phyloP scores from a whole-genome alignment of 2,113 vertebrate species.

The Poeciliopsis retropinna region DNA sequence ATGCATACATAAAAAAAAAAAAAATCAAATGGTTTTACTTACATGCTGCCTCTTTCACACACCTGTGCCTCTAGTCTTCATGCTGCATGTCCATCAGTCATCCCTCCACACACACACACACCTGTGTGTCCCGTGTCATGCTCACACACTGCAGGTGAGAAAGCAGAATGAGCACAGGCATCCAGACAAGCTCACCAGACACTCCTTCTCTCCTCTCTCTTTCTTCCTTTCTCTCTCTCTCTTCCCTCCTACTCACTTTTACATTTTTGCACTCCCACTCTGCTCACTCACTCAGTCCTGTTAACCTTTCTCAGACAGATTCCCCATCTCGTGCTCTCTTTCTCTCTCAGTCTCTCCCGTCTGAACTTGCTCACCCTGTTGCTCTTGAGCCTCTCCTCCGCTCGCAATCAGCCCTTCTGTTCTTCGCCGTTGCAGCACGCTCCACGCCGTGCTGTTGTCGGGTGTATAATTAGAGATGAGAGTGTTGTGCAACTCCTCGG shows the following conservation, averaged over 20 bases:
- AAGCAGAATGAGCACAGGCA: slow-evolving; percentile 52
- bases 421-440: slow-evolving; percentile 52
- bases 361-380: slow-evolving; percentile 63
- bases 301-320: slow-evolving; percentile 75
- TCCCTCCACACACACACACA: slow-evolving; percentile 23
- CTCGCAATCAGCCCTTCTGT: slow-evolving; percentile 60
- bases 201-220: slow-evolving; percentile 51
- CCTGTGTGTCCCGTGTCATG: slow-evolving; percentile 55
- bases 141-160: slow-evolving; percentile 50
- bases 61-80: slow-evolving; percentile 29
- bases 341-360: slow-evolving; percentile 44
- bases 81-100: slow-evolving; percentile 16
- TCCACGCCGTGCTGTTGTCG: slow-evolving; percentile 52
- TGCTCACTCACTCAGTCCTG: slow-evolving; percentile 55
- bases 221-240: slow-evolving; percentile 68
- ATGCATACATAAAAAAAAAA: not conserved
- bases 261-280: slow-evolving; percentile 75
- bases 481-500: slow-evolving; percentile 76
- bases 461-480: slow-evolving; percentile 77
- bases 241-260: slow-evolving; percentile 69
- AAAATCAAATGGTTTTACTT: slow-evolving; percentile 29
- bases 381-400: slow-evolving; percentile 60
- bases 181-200: slow-evolving; percentile 68
- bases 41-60: slow-evolving; percentile 31
- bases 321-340: slow-evolving; percentile 44